Conservation (phyloP, 53 echinoderm and acorn worm genomes). For the Antedon mediterranea region DNA sequence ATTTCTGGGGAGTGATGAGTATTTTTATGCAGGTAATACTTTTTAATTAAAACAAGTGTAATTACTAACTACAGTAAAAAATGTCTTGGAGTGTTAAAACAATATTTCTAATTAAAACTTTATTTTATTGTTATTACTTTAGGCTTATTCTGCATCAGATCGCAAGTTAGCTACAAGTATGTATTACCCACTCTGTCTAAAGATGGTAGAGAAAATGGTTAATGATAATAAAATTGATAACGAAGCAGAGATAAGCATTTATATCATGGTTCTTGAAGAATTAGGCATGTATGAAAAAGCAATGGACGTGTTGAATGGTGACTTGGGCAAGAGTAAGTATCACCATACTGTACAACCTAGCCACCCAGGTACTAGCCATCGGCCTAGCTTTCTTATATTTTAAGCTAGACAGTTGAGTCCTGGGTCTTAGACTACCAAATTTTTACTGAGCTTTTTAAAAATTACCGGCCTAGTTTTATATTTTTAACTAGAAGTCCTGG, state of each 20-base stretch:
- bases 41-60: too few relatives aligned
- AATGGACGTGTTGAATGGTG: conserved; percentile 45
- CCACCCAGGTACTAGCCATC: too few relatives aligned
- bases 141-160: conserved; percentile 60
- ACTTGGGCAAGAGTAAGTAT: conserved; percentile 53
- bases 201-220: conserved; percentile 90
- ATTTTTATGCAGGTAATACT: conserved; percentile 73
- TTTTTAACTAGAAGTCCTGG: too few relatives aligned
- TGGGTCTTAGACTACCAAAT: too few relatives aligned
- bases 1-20: conserved; percentile 97
- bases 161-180: conserved; percentile 45
- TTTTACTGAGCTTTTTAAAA: too few relatives aligned
- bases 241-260: conserved; percentile 81
- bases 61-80: too few relatives aligned
- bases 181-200: conserved; percentile 75
- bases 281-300: conserved; percentile 75
- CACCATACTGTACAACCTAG: too few relatives aligned
- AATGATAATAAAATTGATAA: conserved; percentile 78
- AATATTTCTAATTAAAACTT: not conserved
- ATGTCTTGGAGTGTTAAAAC: too few relatives aligned
- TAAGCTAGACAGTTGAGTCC: too few relatives aligned
- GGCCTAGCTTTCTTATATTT: too few relatives aligned
- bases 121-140: not conserved
- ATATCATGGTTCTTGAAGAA: conserved; percentile 70
- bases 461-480: too few relatives aligned